Base-by-base conservation (phyloP, 2,113 vertebrate genomes). In the Pluvialis apricaria region DNA sequence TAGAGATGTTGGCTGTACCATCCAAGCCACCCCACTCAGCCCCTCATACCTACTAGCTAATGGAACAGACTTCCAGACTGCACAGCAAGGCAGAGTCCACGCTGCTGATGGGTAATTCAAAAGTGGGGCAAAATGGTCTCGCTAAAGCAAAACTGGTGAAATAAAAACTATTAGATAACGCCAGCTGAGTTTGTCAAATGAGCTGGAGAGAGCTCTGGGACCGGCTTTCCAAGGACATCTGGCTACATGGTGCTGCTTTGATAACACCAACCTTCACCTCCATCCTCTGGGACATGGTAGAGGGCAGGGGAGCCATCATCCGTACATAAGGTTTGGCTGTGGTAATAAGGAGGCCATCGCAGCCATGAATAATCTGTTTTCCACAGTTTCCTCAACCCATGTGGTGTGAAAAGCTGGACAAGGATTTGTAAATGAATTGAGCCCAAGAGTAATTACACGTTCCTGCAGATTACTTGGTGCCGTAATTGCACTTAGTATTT, bases 371-470 rank as follows among this genome's bases (percentile, higher is more conserved):
- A 94, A 95, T 95, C 80, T 86, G 34, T 94, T 97, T 95, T 95
- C 83, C 75, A 88, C 87, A 89, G 49, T 80, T 88, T 88, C 89
- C 62, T 81, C 84, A 89, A 81, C 82, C 82, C 81, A 54, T 62
- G 90, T 34, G 36, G 94, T 93, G 91, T 94, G 92, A 97, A 97
- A 96, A 97, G 94, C 94, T 80, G 97, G 94, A 95, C 94, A 95
- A 95, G 92, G 94, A 91, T 97, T 95, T 96, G 94, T 93, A 97
- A 97, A 97, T 96, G 90, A 97, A 97, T 96, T 94, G 94, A 97
- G 95, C 94, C 96, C 77, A 94, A 96, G 94, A 97, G 96, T 97
- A 97, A 97, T 97, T 97, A 97, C 88, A 97, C 4, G 92, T 97
- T 97, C 91, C 94, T 82, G 83, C 94, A 95, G 95, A 97, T 96